Conservation (phyloP, 1,140 invertebrate species). For the Hylaeus volcanicus region DNA sequence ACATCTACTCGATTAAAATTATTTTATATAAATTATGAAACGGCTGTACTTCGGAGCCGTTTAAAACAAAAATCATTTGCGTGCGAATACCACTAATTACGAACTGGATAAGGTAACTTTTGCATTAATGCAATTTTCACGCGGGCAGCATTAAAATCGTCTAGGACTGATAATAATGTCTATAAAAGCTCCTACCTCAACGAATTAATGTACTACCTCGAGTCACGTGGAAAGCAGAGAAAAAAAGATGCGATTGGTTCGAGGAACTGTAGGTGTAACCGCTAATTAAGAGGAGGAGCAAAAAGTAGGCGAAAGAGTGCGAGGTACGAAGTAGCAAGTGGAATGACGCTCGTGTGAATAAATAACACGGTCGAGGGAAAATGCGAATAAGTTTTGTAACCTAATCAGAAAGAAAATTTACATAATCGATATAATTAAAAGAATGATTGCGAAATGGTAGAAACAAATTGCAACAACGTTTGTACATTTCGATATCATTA, state of each 20-base stretch:
- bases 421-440: too few relatives aligned
- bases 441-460: too few relatives aligned
- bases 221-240: background rate
- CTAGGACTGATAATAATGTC: background rate
- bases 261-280: conserved; percentile 1
- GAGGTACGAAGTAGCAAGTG: background rate
- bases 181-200: background rate
- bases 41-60: too few relatives aligned
- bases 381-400: too few relatives aligned
- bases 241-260: background rate
- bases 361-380: too few relatives aligned
- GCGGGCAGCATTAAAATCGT: background rate
- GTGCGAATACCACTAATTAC: too few relatives aligned
- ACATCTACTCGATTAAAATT: too few relatives aligned
- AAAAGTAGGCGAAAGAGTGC: background rate
- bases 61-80: too few relatives aligned
- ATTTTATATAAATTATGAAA: too few relatives aligned
- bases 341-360: background rate
- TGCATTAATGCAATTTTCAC: background rate
- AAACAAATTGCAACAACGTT: too few relatives aligned
- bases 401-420: too few relatives aligned
- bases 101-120: background rate
- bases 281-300: background rate
- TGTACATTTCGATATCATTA: too few relatives aligned
- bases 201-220: background rate